Evolutionary conservation across 2,888 invertebrate species (phyloP).

Genomic region (Rhaphigaster nebulosa): DNA sequence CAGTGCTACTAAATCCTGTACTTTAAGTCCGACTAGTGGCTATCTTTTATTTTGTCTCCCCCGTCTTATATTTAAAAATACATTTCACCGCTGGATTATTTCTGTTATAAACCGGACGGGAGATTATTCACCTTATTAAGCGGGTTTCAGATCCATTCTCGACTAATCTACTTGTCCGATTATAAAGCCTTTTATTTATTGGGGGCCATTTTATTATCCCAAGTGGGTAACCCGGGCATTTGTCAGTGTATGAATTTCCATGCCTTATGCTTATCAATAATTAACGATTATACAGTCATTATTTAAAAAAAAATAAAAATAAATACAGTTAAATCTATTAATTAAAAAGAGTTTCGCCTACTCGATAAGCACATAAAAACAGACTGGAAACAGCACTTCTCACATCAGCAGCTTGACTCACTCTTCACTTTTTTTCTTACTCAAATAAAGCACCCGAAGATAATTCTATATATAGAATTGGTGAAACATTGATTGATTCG

Average conservation of each 20-base stretch:
- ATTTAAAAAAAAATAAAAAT: too few species aligned
- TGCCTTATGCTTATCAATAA: not conserved
- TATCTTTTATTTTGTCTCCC: constrained; percentile 26
- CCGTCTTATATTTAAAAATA: constrained; percentile 53
- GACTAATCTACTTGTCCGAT: constrained; percentile 27
- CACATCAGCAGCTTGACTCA: too few species aligned
- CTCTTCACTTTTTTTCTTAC: too few species aligned
- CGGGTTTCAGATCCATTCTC: constrained; percentile 2
- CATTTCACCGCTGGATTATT: constrained; percentile 45
- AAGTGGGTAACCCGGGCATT: not conserved
- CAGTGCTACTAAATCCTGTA: constrained; percentile 12
- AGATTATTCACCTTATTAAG: constrained; percentile 46
- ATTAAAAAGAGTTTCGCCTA: too few species aligned
- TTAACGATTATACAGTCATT: not conserved
- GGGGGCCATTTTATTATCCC: not conserved
- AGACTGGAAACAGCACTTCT: too few species aligned
- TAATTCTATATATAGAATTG: too few species aligned
- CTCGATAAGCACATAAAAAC: too few species aligned
- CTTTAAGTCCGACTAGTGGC: constrained; percentile 19
- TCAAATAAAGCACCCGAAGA: too few species aligned
- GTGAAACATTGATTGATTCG: too few species aligned
- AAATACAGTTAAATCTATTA: too few species aligned
- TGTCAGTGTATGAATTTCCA: not conserved
- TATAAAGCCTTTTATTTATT: constrained; percentile 35
- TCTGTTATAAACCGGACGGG: constrained; percentile 28